Evolutionary conservation across 2,797 vertebrate genomes (phyloP).

Genomic region (Danio kyathit): DNA sequence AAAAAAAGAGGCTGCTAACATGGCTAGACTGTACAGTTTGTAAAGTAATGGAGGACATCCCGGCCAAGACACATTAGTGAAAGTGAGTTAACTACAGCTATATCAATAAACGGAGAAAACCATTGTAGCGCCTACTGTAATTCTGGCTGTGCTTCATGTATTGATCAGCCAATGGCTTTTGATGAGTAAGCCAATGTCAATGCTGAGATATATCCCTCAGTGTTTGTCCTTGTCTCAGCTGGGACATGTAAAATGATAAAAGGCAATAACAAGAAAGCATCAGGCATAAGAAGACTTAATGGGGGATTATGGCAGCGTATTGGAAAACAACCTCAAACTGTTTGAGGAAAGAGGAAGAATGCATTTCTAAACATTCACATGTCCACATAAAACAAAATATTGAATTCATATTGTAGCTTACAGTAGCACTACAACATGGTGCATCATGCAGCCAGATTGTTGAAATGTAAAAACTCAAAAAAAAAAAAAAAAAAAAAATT

Average conservation of each 20-base stretch:
- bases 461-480: too few relatives aligned
- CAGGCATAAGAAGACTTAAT: conserved; percentile 13
- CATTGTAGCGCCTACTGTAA: conserved; percentile 61
- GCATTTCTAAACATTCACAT: conserved; percentile 45
- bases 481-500: too few relatives aligned
- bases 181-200: conserved; percentile 66
- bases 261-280: conserved; percentile 16
- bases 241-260: conserved; percentile 28
- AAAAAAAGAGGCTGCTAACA: conserved; percentile 51
- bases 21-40: conserved; percentile 46
- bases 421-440: too few relatives aligned
- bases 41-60: conserved; percentile 14
- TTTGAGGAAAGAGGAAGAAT: conserved; percentile 52
- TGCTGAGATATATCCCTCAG: conserved; percentile 59
- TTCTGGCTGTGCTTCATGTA: conserved; percentile 67
- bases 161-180: conserved; percentile 73
- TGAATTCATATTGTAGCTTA: too few relatives aligned
- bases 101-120: conserved; percentile 64
- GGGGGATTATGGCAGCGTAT: neutral
- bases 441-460: too few relatives aligned
- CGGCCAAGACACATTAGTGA: neutral
- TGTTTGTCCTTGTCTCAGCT: conserved; percentile 50
- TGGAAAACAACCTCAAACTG: conserved; percentile 12
- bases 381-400: conserved; percentile 47
- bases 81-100: neutral